Conservation (phyloP, 2,888 invertebrate species). For the Elmis aenea region DNA sequence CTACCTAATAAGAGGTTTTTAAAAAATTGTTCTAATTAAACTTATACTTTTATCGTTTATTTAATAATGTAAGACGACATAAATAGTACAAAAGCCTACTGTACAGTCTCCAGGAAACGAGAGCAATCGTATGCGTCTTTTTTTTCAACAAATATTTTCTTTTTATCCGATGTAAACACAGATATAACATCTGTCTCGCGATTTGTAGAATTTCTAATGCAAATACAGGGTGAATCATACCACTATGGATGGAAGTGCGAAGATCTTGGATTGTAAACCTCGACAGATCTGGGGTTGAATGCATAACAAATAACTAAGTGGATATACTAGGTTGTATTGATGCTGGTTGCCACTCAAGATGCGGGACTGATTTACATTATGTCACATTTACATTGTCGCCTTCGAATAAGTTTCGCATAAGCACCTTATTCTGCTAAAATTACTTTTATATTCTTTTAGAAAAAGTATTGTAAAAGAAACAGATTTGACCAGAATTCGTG, state of each 20-base stretch:
- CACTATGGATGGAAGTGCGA: constrained; percentile 35
- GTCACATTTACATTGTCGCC: constrained; percentile 32
- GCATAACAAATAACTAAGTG: constrained; percentile 46
- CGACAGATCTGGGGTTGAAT: constrained; percentile 41
- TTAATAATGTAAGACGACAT: too few relatives aligned
- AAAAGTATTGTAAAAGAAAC: too few relatives aligned
- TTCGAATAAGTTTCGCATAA: constrained; percentile 11
- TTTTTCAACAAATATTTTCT: too few relatives aligned
- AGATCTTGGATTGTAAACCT: constrained; percentile 38
- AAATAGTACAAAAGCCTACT: too few relatives aligned
- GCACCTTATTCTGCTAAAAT: constrained; percentile 9
- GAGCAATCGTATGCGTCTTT: too few relatives aligned
- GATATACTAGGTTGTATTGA: constrained; percentile 39
- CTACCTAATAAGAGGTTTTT: too few relatives aligned
- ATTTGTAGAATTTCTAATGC: constrained; percentile 44
- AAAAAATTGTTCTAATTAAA: too few relatives aligned
- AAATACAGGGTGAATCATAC: constrained; percentile 38
- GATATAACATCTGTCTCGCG: constrained; percentile 38
- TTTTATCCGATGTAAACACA: constrained; percentile 18
- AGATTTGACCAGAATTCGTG: too few relatives aligned
- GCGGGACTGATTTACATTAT: constrained; percentile 33
- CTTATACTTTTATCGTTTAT: too few relatives aligned
- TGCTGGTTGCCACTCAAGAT: constrained; percentile 36
- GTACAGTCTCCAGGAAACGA: too few relatives aligned
- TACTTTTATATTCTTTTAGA: too few relatives aligned